Percentiles rank a stretch among this genome's conserved stretches.
These are phyloP conservation scores for Trinorchestia longiramus DNA, from an alignment of 1,140 invertebrate species.

Conservation along the genomic window DNA sequence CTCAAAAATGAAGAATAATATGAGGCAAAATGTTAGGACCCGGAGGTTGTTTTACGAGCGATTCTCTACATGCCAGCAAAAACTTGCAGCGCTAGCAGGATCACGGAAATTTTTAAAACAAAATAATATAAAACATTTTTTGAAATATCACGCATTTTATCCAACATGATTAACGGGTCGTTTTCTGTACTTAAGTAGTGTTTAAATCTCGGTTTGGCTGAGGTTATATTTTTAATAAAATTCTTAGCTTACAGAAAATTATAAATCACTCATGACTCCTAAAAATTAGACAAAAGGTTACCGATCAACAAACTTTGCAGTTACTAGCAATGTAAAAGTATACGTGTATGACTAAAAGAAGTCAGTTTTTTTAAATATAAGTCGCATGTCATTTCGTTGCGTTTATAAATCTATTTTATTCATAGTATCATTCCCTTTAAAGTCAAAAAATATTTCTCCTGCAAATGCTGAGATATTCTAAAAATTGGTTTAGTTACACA, in stretches of 20 bases:
- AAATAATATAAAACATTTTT: neutral
- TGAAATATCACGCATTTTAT: neutral
- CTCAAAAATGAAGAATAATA: slow-evolving; percentile 29
- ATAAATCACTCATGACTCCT: neutral
- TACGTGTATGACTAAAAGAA: too few relatives aligned
- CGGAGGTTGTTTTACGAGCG: slow-evolving; percentile 9
- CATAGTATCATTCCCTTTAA: neutral
- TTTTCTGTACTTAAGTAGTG: neutral
- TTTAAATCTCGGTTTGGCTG: too few relatives aligned
- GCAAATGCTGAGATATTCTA: neutral
- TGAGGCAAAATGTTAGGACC: neutral
- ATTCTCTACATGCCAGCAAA: neutral
- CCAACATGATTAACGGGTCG: neutral
- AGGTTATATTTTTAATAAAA: neutral
- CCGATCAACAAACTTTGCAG: neutral
- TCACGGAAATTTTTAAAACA: neutral
- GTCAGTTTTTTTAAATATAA: neutral
- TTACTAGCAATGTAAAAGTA: too few relatives aligned
- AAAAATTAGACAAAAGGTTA: neutral
- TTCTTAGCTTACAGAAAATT: neutral
- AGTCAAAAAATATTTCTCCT: neutral
- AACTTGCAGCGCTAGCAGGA: neutral
- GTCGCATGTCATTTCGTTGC: neutral
- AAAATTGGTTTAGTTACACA: neutral
- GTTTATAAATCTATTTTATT: neutral